These are phyloP conservation scores for Sorex araneus DNA, from an alignment of 2,113 vertebrate genomes.

Conservation along the genomic window DNA sequence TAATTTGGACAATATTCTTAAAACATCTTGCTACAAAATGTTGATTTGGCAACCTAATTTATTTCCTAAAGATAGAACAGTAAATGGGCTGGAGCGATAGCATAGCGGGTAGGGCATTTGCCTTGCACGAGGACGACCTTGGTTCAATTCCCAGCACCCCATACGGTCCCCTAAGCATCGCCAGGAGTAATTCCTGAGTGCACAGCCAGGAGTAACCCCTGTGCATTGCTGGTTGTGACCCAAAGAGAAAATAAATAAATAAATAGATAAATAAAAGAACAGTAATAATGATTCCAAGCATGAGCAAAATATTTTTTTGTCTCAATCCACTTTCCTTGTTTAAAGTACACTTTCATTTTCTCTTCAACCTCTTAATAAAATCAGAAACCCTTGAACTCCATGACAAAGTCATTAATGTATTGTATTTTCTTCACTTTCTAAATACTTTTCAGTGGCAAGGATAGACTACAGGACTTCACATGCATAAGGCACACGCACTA, in stretches of 20 bases:
- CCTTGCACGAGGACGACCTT: no score
- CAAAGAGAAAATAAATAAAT: no score
- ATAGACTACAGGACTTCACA: no score
- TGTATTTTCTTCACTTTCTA: slow-evolving; percentile 50
- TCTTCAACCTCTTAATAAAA: neutral
- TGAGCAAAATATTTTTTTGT: slow-evolving; percentile 62
- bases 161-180: no score
- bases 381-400: slow-evolving; percentile 15
- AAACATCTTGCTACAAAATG: slow-evolving; percentile 51
- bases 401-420: slow-evolving; percentile 6
- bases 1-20: slow-evolving; percentile 12
- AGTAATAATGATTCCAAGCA: slow-evolving; percentile 48
- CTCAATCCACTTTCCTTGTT: slow-evolving; percentile 52
- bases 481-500: no score
- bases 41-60: slow-evolving; percentile 16
- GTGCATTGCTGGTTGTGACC: no score
- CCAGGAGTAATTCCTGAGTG: no score
- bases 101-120: no score
- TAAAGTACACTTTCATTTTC: slow-evolving; percentile 21
- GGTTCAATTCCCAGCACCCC: no score
- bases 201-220: no score
- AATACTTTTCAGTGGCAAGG: neutral
- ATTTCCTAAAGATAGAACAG: slow-evolving; percentile 53
- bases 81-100: no score
- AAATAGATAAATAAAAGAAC: no score